phyloP scores from a whole-genome alignment of 2,113 vertebrate species.

The Datnioides undecimradiatus region DNA sequence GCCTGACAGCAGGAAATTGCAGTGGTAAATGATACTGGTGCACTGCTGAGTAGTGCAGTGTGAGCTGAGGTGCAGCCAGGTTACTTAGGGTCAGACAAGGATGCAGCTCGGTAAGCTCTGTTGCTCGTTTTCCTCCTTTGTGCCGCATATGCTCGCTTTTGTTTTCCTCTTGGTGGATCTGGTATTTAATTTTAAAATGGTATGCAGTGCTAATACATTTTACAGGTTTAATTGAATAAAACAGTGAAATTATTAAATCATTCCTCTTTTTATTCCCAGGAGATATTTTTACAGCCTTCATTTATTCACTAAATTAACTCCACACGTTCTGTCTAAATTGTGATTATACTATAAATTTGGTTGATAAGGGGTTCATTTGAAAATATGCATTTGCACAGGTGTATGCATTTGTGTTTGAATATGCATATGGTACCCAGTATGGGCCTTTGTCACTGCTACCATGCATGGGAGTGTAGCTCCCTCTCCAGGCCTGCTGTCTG shows the following conservation, averaged over 20 bases:
- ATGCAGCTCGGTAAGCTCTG: not conserved
- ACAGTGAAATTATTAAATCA: not conserved
- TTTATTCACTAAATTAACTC: not conserved
- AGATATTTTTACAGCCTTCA: not conserved
- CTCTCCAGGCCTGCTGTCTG: constrained; percentile 29
- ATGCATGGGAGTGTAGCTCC: constrained; percentile 3
- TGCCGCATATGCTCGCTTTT: not conserved
- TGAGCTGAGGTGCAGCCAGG: constrained; percentile 21
- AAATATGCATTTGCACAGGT: not conserved
- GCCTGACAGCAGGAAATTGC: constrained; percentile 28
- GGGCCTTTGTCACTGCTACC: not conserved
- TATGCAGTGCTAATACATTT: not conserved
- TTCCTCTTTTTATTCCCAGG: not conserved
- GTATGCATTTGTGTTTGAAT: not conserved
- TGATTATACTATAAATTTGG: not conserved
- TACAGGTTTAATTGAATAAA: not conserved
- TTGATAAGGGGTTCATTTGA: not conserved
- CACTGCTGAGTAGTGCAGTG: constrained; percentile 35
- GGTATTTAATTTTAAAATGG: not conserved
- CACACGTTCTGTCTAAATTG: not conserved
- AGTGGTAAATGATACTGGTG: constrained; percentile 54
- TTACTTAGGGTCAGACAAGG: constrained; percentile 8
- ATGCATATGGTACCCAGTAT: not conserved
- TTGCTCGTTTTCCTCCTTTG: not conserved
- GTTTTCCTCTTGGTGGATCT: not conserved